Evolutionary conservation across 2,797 vertebrate species (phyloP).

Genomic region (Ibycter americanus): DNA sequence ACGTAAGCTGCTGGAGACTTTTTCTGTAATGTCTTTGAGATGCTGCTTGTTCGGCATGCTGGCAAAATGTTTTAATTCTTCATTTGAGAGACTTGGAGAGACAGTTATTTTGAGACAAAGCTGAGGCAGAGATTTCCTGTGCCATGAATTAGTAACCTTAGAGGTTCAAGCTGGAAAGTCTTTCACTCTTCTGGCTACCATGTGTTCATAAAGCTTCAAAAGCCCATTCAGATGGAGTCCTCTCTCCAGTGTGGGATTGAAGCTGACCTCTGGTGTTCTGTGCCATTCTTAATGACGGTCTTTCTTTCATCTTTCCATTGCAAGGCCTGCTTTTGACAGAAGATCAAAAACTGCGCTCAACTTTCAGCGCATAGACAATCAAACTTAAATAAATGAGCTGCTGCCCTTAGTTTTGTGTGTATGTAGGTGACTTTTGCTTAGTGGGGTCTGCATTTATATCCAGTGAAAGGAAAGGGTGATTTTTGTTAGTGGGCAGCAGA

Average conservation of each 20-base stretch:
- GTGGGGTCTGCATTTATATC: not conserved
- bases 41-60: not conserved
- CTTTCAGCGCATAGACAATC: not conserved
- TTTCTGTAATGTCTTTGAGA: not conserved
- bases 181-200: not conserved
- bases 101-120: slow-evolving; percentile 3
- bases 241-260: not conserved
- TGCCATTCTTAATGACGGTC: not conserved
- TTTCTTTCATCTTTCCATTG: not conserved
- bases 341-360: not conserved
- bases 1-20: not conserved
- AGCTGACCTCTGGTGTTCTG: not conserved
- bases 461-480: not conserved
- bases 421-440: not conserved
- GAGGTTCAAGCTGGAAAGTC: not conserved
- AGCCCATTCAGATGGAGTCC: not conserved
- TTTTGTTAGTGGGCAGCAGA: not conserved
- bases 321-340: not conserved
- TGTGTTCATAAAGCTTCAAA: not conserved
- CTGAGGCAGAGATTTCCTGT: slow-evolving; percentile 19
- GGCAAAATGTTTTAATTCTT: not conserved
- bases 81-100: not conserved
- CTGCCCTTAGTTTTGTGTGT: not conserved
- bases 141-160: not conserved
- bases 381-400: not conserved